Conservation (phyloP, 2,113 vertebrate genomes). For the Hystrix brachyura region DNA sequence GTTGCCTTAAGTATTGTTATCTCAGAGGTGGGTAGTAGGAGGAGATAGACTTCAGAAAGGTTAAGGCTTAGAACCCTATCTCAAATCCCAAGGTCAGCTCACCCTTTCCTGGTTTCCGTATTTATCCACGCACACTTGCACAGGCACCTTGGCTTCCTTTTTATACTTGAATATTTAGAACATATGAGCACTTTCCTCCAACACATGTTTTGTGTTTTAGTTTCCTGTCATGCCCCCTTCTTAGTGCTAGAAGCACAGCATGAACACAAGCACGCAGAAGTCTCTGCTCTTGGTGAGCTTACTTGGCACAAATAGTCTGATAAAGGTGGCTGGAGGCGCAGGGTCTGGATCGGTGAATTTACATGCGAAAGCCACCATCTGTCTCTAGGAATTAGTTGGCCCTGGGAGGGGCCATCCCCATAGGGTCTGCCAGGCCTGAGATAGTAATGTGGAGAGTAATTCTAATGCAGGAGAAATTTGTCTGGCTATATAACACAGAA, state of each 20-base stretch:
- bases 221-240: background rate
- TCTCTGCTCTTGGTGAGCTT: background rate
- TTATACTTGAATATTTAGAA: background rate
- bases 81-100: background rate
- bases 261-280: background rate
- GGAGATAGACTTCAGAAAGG: background rate
- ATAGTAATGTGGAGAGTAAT: background rate
- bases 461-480: constrained; percentile 15
- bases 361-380: background rate
- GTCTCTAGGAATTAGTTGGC: background rate
- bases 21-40: background rate
- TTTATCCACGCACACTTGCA: background rate
- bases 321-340: background rate
- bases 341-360: background rate
- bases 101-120: background rate
- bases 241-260: background rate
- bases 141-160: background rate
- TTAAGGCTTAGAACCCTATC: background rate
- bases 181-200: background rate
- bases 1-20: background rate
- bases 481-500: background rate
- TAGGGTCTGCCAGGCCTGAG: background rate
- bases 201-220: background rate
- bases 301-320: background rate
- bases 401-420: background rate